These are phyloP conservation scores for Vipera ursinii DNA, from an alignment of 2,797 vertebrate species.

Conservation along the genomic window DNA sequence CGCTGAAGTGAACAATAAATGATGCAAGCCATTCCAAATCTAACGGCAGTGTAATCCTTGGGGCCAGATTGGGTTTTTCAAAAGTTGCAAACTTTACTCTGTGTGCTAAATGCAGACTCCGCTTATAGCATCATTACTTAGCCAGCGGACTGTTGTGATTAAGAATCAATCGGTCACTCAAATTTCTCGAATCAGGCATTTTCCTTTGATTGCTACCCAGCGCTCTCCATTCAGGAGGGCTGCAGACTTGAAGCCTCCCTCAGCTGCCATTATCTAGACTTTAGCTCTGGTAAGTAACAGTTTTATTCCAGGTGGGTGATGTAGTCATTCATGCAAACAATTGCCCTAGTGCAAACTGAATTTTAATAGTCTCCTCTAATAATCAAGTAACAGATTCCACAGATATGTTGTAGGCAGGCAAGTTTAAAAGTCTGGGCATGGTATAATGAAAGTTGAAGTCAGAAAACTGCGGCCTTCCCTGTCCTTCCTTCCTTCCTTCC, in stretches of 20 bases:
- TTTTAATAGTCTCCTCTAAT: background rate
- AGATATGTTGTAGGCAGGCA: background rate
- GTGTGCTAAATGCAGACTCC: background rate
- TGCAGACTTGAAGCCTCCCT: background rate
- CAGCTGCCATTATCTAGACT: background rate
- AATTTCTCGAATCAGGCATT: background rate
- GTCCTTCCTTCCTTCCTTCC: background rate
- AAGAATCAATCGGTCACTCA: background rate
- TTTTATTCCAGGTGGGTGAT: background rate
- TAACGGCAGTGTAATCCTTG: background rate
- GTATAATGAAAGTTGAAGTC: background rate
- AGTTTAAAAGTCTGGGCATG: background rate
- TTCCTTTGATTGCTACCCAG: background rate
- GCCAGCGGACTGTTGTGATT: background rate
- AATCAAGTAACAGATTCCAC: background rate
- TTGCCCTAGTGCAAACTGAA: background rate
- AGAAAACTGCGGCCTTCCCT: background rate
- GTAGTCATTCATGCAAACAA: background rate
- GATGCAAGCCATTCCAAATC: constrained; percentile 8
- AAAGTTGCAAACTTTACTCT: background rate
- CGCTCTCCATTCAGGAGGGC: background rate
- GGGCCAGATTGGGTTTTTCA: background rate
- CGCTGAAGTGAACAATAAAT: constrained; percentile 13
- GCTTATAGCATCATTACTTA: background rate
- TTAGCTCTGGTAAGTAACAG: background rate